Evolutionary conservation across 2,888 invertebrate genomes (phyloP).

Genomic region (Gryllus longicercus): DNA sequence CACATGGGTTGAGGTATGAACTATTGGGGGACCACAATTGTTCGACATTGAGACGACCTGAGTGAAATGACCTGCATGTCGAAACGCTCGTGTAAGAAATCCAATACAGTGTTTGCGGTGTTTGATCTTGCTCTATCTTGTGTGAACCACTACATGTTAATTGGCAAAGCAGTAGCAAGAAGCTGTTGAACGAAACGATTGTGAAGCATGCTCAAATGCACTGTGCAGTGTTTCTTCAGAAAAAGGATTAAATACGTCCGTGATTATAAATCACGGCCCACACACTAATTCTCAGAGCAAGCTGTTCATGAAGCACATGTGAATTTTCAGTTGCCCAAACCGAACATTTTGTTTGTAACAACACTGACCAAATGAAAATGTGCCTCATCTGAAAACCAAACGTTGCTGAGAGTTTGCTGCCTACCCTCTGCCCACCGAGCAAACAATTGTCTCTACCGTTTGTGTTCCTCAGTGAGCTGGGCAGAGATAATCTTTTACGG

Average conservation of each 20-base stretch:
- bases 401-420: too few species aligned
- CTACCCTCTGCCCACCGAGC: too few species aligned
- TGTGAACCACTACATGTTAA: not conserved
- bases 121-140: not conserved
- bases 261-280: not conserved
- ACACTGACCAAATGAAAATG: too few species aligned
- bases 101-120: not conserved
- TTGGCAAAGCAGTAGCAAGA: not conserved
- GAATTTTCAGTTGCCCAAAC: too few species aligned
- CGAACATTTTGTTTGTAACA: too few species aligned
- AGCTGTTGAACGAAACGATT: not conserved
- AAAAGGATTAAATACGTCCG: not conserved
- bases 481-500: too few species aligned
- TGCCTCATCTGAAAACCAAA: too few species aligned
- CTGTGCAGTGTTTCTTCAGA: not conserved
- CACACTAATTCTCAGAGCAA: not conserved
- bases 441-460: too few species aligned
- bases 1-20: not conserved
- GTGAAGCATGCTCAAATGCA: not conserved
- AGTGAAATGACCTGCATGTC: not conserved
- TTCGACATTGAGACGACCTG: not conserved
- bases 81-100: conserved; percentile 20
- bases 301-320: too few species aligned
- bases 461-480: too few species aligned
- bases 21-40: not conserved